Evolutionary conservation across 2,888 invertebrate genomes (phyloP), one percentile per base, ranked within the genome.

Genomic region (Unio pictorum): DNA sequence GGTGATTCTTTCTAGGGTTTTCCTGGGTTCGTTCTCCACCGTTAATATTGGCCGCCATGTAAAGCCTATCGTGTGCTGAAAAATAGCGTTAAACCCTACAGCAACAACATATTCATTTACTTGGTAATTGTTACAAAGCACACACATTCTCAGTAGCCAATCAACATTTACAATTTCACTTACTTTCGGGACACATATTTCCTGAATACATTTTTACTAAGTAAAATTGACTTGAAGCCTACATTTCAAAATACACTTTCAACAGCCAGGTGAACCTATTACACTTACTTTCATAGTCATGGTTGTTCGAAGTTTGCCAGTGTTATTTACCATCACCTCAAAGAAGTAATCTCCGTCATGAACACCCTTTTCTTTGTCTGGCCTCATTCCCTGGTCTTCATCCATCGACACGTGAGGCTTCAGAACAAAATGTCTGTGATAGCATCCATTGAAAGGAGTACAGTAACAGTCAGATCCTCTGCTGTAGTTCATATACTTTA

Each of bases 281-380:
- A 2, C 26, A 67, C 23, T 30, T 60, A 77, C 80, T 72, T 81
- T 77, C 23, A 54, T 67, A 4, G 61, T 71, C 20, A 66, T 20
- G 11, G 67, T 71, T 11, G 83, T 71, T 18, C 57, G 64, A 6
- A 84, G 69, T 7, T 69, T 70, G n/a, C 82, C 84, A 20, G 71
- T 75, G 63, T 84, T 84, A 18, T 68, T 71, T 3, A 72, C 82
- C 18, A 72, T 75, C n/a, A 84, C 73, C 65, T 80, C 76, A 34
- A 83, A 72, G 66, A 64, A 78, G 66, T 81, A 84, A 61, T 84
- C 84, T 54, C 73, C 67, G 34, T 84, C 80, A 68, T 83, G 84
- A 7, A 75, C 70, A 11, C 81, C 83, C 17, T 62, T 60, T 18
- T 72, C 66, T 61, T 63, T 73, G n/a, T 74, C 72, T 15, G 67